Conservation (phyloP, 2,888 invertebrate genomes). For the Sarcophaga caerulescens region DNA sequence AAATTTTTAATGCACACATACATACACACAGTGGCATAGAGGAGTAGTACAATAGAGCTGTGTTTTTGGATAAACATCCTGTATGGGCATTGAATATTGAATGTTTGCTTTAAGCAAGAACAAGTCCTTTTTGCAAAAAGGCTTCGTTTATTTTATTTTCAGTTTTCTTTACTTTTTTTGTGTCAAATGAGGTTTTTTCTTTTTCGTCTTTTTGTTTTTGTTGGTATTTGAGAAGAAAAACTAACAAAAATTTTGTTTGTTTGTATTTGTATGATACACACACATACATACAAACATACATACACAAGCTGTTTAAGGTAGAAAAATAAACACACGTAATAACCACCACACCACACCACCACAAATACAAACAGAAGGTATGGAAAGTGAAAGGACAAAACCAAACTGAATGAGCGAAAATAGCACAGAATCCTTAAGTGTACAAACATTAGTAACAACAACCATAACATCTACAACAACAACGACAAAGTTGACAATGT, state of each 20-base stretch:
- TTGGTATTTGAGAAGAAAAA: neutral
- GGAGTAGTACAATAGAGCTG: neutral
- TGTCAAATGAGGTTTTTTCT: neutral
- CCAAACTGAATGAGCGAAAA: slow-evolving; percentile 6
- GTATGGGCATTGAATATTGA: slow-evolving; percentile 55
- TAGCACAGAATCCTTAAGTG: slow-evolving; percentile 36
- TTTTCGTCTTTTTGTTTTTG: slow-evolving; percentile 9
- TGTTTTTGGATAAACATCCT: slow-evolving; percentile 65
- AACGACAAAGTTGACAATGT: neutral
- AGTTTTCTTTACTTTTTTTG: slow-evolving; percentile 14
- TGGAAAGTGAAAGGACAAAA: slow-evolving; percentile 7
- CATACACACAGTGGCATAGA: neutral
- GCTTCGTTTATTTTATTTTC: slow-evolving; percentile 31
- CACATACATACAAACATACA: no score
- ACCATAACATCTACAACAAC: neutral
- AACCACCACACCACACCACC: neutral
- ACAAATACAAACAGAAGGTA: neutral
- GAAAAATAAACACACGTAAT: neutral
- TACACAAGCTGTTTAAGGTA: neutral
- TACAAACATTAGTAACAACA: neutral
- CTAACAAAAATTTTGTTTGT: slow-evolving; percentile 25
- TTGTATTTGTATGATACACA: no score
- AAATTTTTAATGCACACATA: neutral
- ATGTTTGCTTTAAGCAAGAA: slow-evolving; percentile 47
- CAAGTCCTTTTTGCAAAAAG: slow-evolving; percentile 32